Percentiles rank a stretch among this genome's conserved stretches.
phyloP scores from a whole-genome alignment of 2,113 vertebrate species.

The Illadopsis cleaveri region DNA sequence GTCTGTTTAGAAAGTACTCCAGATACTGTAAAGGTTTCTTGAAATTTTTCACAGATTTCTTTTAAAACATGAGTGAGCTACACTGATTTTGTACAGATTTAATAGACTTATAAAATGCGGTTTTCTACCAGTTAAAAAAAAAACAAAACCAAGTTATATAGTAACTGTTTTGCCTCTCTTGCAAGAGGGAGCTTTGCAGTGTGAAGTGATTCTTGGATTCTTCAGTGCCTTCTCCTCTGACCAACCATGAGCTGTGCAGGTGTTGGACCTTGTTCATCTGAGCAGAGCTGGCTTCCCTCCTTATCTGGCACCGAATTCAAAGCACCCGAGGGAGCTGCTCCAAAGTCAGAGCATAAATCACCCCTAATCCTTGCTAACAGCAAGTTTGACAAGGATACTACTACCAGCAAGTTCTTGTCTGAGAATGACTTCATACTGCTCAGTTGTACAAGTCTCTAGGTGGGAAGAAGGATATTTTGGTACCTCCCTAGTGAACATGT shows the following conservation, averaged over 20 bases:
- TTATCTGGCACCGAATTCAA: not conserved
- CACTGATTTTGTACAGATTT: not conserved
- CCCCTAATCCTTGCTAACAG: not conserved
- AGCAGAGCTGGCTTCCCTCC: not conserved
- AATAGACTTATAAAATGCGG: not conserved
- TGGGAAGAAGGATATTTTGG: not conserved
- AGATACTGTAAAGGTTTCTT: not conserved
- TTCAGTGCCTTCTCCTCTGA: not conserved
- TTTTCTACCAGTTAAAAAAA: not conserved
- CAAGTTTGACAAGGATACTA: not conserved
- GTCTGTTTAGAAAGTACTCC: not conserved
- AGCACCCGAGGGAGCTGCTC: not conserved
- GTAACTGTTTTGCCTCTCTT: not conserved
- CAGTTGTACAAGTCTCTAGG: not conserved
- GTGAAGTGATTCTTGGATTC: not conserved
- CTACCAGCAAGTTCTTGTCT: not conserved
- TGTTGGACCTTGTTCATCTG: not conserved
- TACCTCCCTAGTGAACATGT: not conserved
- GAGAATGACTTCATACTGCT: not conserved
- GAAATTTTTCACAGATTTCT: not conserved
- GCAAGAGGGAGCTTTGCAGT: not conserved
- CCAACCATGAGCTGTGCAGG: accelerated
- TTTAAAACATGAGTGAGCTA: not conserved
- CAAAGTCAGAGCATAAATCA: not conserved
- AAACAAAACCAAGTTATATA: not conserved